Evolutionary conservation across 2,113 vertebrate species (phyloP).

Genomic region (Anser brachyrhynchus): DNA sequence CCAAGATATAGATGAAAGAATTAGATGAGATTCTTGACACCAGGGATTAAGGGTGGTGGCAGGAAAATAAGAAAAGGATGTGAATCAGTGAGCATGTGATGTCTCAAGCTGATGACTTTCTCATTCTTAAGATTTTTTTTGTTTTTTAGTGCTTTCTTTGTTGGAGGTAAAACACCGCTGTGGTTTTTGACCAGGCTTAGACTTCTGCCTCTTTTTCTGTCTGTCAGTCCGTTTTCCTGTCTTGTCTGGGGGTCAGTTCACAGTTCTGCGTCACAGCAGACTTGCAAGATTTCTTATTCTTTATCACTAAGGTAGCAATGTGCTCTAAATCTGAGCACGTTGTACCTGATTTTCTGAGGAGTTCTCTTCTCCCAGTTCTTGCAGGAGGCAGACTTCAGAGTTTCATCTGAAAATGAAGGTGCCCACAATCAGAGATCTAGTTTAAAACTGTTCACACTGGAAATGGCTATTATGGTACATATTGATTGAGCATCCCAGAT

Average conservation of each 20-base stretch:
- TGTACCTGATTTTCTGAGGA: neutral
- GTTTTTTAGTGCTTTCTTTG: neutral
- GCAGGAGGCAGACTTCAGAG: neutral
- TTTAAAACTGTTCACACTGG: neutral
- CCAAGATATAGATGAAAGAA: neutral
- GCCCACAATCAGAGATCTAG: neutral
- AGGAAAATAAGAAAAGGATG: conserved; percentile 45
- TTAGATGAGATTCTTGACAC: conserved; percentile 64
- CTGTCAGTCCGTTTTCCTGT: neutral
- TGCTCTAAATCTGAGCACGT: neutral
- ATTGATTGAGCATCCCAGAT: neutral
- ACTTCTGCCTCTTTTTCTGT: neutral
- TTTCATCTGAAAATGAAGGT: neutral
- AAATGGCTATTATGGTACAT: neutral
- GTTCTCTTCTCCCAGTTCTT: neutral
- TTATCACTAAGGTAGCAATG: neutral
- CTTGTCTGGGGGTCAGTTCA: neutral
- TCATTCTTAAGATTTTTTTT: conserved; percentile 15
- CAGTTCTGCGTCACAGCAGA: neutral
- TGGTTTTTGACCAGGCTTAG: neutral
- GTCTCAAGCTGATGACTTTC: conserved; percentile 19
- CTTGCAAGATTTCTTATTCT: neutral
- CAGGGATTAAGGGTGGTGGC: conserved; percentile 27
- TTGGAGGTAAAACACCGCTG: neutral
- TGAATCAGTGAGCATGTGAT: neutral